phyloP scores from a whole-genome alignment of 2,888 invertebrate genomes.

The Euzetes globulus region DNA sequence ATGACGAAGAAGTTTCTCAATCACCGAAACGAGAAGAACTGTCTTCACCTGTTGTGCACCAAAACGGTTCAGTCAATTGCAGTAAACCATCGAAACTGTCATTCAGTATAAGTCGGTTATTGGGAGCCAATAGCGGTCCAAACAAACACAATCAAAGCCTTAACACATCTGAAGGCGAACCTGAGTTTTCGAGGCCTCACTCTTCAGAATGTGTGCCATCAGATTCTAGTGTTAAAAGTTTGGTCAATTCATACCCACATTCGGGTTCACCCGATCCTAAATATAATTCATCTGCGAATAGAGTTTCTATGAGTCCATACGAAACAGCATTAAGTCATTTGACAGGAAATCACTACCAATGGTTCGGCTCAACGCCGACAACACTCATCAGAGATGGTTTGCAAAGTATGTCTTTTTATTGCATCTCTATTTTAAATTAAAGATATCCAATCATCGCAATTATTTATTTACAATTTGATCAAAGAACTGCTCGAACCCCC shows the following conservation, averaged over 20 bases:
- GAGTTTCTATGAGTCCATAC: conserved; percentile 34
- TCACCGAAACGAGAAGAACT: not conserved
- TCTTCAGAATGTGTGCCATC: conserved; percentile 34
- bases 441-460: not conserved
- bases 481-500: conserved; percentile 20
- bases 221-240: not conserved
- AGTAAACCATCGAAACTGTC: conserved; percentile 33
- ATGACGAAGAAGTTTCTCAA: conserved; percentile 17
- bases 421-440: not conserved
- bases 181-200: not conserved
- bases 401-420: conserved; percentile 58
- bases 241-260: conserved; percentile 23
- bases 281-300: not conserved
- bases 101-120: conserved; percentile 33
- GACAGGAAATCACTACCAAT: conserved; percentile 39
- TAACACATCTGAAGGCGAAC: not conserved
- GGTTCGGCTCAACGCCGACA: conserved; percentile 39
- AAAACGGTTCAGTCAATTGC: conserved; percentile 19
- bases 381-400: conserved; percentile 68
- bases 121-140: conserved; percentile 29
- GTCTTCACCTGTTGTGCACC: not conserved
- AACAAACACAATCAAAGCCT: conserved; percentile 32
- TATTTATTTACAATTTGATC: not conserved
- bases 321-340: conserved; percentile 30
- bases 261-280: conserved; percentile 37